phyloP scores from a whole-genome alignment of 2,888 invertebrate species.

The Chorisops tibialis region DNA sequence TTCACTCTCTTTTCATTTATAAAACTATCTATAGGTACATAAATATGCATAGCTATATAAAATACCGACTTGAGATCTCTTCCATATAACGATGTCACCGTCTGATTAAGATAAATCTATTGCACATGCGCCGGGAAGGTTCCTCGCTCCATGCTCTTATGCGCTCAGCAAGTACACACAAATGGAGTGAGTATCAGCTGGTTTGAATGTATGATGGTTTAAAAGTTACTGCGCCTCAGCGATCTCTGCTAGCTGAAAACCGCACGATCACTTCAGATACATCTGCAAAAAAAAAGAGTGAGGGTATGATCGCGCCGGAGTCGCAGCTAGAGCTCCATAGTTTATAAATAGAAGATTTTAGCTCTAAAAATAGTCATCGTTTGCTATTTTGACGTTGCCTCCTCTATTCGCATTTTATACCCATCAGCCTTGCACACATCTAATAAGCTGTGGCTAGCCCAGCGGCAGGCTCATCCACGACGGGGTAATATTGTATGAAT shows the following conservation, averaged over 20 bases:
- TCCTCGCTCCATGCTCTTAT: constrained; percentile 4
- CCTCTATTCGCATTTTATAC: constrained; percentile 12
- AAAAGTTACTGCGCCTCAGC: constrained; percentile 1
- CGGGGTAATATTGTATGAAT: constrained; percentile 2
- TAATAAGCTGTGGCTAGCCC: not conserved
- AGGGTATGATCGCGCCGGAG: constrained; percentile 5
- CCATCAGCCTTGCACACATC: constrained; percentile 15
- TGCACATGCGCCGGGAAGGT: constrained; percentile 19
- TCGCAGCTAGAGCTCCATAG: not conserved
- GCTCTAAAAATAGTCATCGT: constrained; percentile 20
- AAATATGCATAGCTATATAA: too few species aligned
- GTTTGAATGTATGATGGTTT: constrained; percentile 6
- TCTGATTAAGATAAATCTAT: constrained; percentile 29
- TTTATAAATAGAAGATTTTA: constrained; percentile 14
- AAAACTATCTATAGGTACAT: too few species aligned
- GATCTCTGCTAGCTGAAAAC: constrained; percentile 6
- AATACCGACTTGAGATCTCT: not conserved
- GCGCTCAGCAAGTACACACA: constrained; percentile 9
- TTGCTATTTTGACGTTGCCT: constrained; percentile 13
- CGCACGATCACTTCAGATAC: too few species aligned
- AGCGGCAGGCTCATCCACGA: not conserved
- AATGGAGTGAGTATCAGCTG: constrained; percentile 15
- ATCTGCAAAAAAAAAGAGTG: too few species aligned
- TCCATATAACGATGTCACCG: constrained; percentile 23
- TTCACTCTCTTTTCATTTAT: too few species aligned